Base-by-base conservation (phyloP, 2,113 vertebrate genomes). In the Craseonycteris thonglongyai region DNA sequence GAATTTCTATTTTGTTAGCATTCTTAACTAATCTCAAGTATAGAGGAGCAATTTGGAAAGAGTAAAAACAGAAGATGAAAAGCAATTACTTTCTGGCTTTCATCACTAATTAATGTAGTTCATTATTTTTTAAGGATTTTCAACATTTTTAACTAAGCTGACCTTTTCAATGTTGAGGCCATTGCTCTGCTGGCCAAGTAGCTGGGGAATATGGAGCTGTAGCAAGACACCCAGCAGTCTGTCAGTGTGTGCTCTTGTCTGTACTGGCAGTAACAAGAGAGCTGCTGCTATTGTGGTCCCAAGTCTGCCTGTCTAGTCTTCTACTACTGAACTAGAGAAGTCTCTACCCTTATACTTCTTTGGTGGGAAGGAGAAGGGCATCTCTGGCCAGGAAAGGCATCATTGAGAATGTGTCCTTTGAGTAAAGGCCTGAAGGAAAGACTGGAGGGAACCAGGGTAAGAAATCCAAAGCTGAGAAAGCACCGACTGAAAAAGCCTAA, bases 1-100 rank as follows among this genome's bases (percentile, higher is more conserved):
- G 6, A 24, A n/a, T 45, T 68, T 93, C n/a, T 71, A 24, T 83
- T 84, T 75, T n/a, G 30, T 35, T 26, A 51, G 10, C n/a, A 61
- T 75, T 92, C 83, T 51, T 83, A 54, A 56, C 2, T n/a, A 71
- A 65, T 26, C 38, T 82, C n/a, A 83, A 58, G 6, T 83, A 9
- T n/a, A 66, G 3, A 82, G 8, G 14, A 83, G 3, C 13, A 42
- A 81, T 45, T 61, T 45, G 11, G 28, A 59, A 16, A 61, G 19
- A 18, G 26, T 56, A 7, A 42, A 93, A 91, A 59, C 49, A 89
- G 22, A 90, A 69, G 11, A 59, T 78, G 24, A 66, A 88, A 92
- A 92, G 26, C 56, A 84, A 24, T 74, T 66, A 40, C 22, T 66
- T 81, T 65, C 18, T 13, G 38, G 33, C n/a, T 35, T 54, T 82